phyloP scores from a whole-genome alignment of 2,797 vertebrate species.

The Anas flavirostris region DNA sequence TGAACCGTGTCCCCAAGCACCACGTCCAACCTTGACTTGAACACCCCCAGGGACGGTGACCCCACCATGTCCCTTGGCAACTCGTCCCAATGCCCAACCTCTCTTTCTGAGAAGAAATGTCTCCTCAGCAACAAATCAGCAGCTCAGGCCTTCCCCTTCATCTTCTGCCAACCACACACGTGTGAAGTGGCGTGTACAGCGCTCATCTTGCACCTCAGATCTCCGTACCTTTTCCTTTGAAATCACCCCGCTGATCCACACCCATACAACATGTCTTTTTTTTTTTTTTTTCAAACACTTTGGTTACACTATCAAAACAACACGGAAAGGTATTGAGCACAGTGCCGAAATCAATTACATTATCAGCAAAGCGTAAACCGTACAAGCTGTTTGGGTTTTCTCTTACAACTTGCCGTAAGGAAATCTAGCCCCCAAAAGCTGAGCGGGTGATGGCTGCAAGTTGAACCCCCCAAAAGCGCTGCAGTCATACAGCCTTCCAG shows the following conservation, averaged over 20 bases:
- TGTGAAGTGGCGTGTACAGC: accelerated
- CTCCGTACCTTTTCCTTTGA: accelerated
- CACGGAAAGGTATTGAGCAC: neutral
- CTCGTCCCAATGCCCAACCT: neutral
- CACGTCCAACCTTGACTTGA: neutral
- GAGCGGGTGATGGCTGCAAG: neutral
- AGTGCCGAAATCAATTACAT: neutral
- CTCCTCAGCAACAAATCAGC: neutral
- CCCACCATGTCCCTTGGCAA: neutral
- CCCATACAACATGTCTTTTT: accelerated
- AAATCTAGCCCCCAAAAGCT: neutral
- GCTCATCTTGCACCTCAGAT: neutral
- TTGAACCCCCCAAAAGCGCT: neutral
- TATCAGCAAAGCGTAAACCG: neutral
- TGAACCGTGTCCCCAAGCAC: no score
- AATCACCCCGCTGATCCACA: no score
- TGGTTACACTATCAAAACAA: neutral
- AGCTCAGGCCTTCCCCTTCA: no score
- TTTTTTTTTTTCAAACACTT: neutral
- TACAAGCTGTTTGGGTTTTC: neutral
- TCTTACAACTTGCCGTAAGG: neutral
- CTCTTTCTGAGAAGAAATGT: neutral
- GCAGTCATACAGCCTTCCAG: neutral
- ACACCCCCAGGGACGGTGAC: neutral
- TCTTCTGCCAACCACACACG: accelerated